phyloP scores from a whole-genome alignment of 2,888 invertebrate species.

The Melieria picta region DNA sequence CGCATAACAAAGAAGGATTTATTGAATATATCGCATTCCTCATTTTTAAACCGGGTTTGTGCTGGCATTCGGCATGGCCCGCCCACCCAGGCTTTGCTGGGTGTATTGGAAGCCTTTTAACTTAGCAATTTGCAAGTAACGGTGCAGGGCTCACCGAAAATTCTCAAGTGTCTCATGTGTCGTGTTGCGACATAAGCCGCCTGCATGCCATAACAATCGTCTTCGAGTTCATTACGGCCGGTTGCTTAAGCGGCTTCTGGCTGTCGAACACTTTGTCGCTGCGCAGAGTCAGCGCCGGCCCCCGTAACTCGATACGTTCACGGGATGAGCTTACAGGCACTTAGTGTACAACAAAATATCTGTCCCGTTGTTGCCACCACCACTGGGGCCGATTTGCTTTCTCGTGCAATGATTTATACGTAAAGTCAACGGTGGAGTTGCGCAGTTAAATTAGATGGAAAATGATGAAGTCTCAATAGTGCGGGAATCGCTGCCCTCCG shows the following conservation, averaged over 20 bases:
- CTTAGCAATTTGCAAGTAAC: neutral
- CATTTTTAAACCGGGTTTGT: no score
- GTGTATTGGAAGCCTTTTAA: neutral
- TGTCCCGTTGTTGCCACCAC: neutral
- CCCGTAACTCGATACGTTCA: slow-evolving; percentile 11
- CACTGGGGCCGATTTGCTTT: neutral
- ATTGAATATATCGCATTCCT: no score
- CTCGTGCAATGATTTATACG: slow-evolving; percentile 48
- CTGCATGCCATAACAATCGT: slow-evolving; percentile 32
- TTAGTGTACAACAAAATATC: neutral
- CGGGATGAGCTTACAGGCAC: neutral
- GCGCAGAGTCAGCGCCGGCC: neutral
- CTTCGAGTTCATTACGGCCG: slow-evolving; percentile 37
- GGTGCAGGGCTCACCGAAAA: slow-evolving; percentile 6
- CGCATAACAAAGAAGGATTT: no score
- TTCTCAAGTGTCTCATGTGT: slow-evolving; percentile 60
- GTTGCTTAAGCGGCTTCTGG: slow-evolving; percentile 59
- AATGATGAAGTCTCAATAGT: slow-evolving; percentile 42
- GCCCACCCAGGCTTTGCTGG: no score
- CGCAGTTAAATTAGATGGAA: slow-evolving; percentile 52
- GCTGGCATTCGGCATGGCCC: no score
- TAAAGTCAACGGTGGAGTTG: slow-evolving; percentile 46
- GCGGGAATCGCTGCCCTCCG: slow-evolving; percentile 20
- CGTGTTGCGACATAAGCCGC: slow-evolving; percentile 45
- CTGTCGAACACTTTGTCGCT: slow-evolving; percentile 51